These are phyloP conservation scores for Drosophila testacea DNA, from an alignment of 2,888 invertebrate species.

Conservation along the genomic window DNA sequence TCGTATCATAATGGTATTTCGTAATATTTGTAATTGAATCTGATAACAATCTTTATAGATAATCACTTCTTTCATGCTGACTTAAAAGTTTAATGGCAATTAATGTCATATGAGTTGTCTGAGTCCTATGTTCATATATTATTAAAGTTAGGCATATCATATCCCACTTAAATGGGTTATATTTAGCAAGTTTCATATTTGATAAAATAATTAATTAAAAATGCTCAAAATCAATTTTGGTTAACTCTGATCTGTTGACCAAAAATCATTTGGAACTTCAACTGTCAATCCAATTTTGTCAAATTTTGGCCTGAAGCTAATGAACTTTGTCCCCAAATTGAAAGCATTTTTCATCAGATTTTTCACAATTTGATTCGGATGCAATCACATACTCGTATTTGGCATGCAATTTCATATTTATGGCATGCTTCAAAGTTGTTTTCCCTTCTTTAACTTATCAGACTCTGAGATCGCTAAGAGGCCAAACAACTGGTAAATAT, in stretches of 20 bases:
- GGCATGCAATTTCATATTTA: slow-evolving; percentile 52
- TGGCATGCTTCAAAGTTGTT: slow-evolving; percentile 72
- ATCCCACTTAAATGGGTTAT: no score
- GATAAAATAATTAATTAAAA: slow-evolving; percentile 13
- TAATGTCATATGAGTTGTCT: no score
- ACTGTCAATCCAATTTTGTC: slow-evolving; percentile 31
- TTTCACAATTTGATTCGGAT: slow-evolving; percentile 46
- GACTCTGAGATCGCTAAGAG: slow-evolving; percentile 50
- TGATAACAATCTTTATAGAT: no score
- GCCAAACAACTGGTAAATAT: slow-evolving; percentile 63
- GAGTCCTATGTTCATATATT: no score
- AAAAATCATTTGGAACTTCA: slow-evolving; percentile 9
- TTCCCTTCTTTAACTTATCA: slow-evolving; percentile 72
- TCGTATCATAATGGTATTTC: no score
- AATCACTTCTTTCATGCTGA: no score
- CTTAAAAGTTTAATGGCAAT: no score
- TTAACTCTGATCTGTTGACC: slow-evolving; percentile 53
- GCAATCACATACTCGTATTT: slow-evolving; percentile 15
- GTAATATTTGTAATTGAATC: no score
- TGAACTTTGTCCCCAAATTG: slow-evolving; percentile 50
- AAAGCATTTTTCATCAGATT: slow-evolving; percentile 45
- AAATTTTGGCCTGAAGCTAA: slow-evolving; percentile 26
- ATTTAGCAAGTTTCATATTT: background rate
- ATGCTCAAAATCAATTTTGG: slow-evolving; percentile 40
- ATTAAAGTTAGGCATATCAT: no score